These are phyloP conservation scores for Lysandra coridon DNA, from an alignment of 2,888 invertebrate genomes.

Conservation along the genomic window DNA sequence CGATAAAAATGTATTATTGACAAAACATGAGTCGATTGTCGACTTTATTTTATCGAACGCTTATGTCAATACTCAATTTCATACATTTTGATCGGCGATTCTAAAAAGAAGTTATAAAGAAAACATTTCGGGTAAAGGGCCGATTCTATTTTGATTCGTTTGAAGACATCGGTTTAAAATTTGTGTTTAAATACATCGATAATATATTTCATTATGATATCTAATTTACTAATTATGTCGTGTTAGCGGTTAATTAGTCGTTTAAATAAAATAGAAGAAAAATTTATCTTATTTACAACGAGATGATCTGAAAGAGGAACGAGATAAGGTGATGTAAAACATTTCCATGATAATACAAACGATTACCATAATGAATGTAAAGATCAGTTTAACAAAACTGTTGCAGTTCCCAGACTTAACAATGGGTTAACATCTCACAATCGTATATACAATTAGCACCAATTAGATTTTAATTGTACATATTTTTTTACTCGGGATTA, in stretches of 20 bases:
- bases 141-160: no score
- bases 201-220: background rate
- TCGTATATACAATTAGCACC: background rate
- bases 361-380: background rate
- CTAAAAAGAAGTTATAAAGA: no score
- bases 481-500: background rate
- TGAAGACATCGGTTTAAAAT: no score
- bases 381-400: slow-evolving; percentile 14
- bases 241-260: background rate
- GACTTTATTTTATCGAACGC: no score
- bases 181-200: no score
- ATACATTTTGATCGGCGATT: no score
- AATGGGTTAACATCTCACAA: slow-evolving; percentile 4
- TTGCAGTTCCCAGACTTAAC: slow-evolving; percentile 8
- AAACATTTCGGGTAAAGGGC: no score
- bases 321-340: slow-evolving; percentile 5
- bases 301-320: background rate
- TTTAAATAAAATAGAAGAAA: background rate
- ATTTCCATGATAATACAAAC: background rate
- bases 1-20: no score
- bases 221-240: background rate
- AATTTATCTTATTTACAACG: background rate
- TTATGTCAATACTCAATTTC: no score
- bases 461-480: background rate
- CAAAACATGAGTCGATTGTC: no score